Percentiles rank a stretch among this genome's conserved stretches.
phyloP scores from a whole-genome alignment of 2,888 invertebrate genomes.

The Luffia ferchaultella region DNA sequence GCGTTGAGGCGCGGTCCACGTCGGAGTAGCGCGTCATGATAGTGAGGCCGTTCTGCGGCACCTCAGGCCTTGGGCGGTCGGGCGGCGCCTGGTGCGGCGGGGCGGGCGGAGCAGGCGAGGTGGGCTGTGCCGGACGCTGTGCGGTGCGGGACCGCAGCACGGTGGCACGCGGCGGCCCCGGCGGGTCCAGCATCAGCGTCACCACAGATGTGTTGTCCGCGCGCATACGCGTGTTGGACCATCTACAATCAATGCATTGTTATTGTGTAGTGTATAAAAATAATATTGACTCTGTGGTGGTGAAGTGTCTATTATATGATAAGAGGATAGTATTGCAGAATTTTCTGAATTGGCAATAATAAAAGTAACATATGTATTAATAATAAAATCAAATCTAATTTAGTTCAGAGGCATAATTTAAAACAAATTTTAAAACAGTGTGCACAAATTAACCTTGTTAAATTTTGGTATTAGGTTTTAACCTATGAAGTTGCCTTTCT shows the following conservation, averaged over 20 bases:
- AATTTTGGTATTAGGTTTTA: too few species aligned
- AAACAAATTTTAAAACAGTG: too few species aligned
- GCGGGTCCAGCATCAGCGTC: conserved; percentile 88
- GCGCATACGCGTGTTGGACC: conserved; percentile 85
- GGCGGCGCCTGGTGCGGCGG: conserved; percentile 16
- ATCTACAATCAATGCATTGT: conserved; percentile 60
- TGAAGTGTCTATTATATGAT: not conserved
- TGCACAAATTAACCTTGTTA: too few species aligned
- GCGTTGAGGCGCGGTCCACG: conserved; percentile 20
- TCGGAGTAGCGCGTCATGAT: conserved; percentile 59
- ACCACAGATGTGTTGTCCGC: conserved; percentile 98
- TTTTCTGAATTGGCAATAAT: too few species aligned
- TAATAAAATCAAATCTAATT: too few species aligned
- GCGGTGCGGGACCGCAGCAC: conserved; percentile 55
- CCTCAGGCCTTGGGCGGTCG: conserved; percentile 16
- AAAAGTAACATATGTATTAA: too few species aligned
- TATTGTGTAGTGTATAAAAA: too few species aligned
- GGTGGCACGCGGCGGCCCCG: conserved; percentile 79
- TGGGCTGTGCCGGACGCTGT: conserved; percentile 20
- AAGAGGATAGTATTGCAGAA: too few species aligned
- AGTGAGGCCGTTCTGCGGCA: conserved; percentile 53
- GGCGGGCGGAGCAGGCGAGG: conserved; percentile 14
- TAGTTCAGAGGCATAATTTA: too few species aligned
- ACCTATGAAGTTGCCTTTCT: too few species aligned
- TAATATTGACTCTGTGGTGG: not conserved